These are phyloP conservation scores for Aspidiotus destructor DNA, from an alignment of 2,888 invertebrate species.

Conservation along the genomic window DNA sequence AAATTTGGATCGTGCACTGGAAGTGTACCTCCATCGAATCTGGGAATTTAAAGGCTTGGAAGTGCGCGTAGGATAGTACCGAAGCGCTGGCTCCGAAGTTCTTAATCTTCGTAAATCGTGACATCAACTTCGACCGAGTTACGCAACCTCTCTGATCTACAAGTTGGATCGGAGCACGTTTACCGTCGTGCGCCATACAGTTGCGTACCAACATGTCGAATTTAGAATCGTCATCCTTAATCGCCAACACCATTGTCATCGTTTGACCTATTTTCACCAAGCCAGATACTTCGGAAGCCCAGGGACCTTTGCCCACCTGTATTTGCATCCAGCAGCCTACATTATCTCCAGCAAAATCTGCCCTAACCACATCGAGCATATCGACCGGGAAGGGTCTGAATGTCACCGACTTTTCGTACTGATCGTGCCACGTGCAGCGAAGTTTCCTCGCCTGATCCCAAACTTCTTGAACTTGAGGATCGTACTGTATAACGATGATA, in stretches of 20 bases:
- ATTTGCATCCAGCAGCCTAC: constrained; percentile 98
- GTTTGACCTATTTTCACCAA: constrained; percentile 91
- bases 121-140: constrained; percentile 84
- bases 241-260: constrained; percentile 92
- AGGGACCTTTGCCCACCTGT: constrained; percentile 87
- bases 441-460: constrained; percentile 91
- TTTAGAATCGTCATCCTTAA: constrained; percentile 88
- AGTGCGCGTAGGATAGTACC: constrained; percentile 82
- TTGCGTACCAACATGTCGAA: constrained; percentile 92
- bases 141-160: constrained; percentile 89
- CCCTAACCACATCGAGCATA: constrained; percentile 87
- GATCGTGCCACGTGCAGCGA: constrained; percentile 90
- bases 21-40: constrained; percentile 95
- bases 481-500: constrained; percentile 85
- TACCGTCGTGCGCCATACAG: constrained; percentile 89
- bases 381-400: constrained; percentile 91
- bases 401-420: constrained; percentile 89
- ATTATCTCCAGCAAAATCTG: constrained; percentile 90
- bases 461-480: constrained; percentile 82
- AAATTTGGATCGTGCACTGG: constrained; percentile 90
- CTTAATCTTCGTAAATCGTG: constrained; percentile 86
- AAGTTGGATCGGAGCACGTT: constrained; percentile 82
- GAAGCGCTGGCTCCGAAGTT: constrained; percentile 90
- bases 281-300: constrained; percentile 91
- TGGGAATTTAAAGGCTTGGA: constrained; percentile 92